Percentiles rank a stretch among this genome's conserved stretches.
Conservation (phyloP, 2,113 vertebrate species). For the Phalacrocorax pelagicus region DNA sequence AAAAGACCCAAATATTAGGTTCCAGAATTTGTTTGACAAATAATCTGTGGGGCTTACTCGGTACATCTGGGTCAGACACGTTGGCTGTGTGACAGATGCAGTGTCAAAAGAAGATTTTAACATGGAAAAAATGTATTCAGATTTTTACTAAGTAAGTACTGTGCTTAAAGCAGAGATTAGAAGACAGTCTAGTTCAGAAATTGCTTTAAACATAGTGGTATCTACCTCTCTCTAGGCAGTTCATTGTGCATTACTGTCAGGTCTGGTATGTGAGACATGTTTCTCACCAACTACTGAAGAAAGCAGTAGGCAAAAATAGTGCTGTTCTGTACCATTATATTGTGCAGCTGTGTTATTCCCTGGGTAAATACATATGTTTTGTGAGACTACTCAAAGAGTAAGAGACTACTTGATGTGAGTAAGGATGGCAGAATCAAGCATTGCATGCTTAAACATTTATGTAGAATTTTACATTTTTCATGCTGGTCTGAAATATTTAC, state of each 20-base stretch:
- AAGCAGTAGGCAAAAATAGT: not conserved
- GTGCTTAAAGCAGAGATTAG: conserved; percentile 60
- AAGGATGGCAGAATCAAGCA: conserved; percentile 32
- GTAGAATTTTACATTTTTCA: conserved; percentile 48
- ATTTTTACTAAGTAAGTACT: conserved; percentile 76
- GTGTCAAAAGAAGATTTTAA: conserved; percentile 63
- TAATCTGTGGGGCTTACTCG: conserved; percentile 89
- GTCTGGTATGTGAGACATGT: not conserved
- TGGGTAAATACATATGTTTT: conserved; percentile 12
- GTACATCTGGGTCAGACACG: conserved; percentile 83
- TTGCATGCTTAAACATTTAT: conserved; percentile 39
- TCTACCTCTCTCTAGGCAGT: conserved; percentile 16
- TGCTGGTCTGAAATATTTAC: conserved; percentile 47
- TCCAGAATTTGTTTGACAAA: conserved; percentile 90
- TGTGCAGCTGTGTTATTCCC: conserved; percentile 14
- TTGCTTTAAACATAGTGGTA: not conserved
- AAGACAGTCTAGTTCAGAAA: conserved; percentile 34
- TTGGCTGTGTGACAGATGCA: conserved; percentile 83
- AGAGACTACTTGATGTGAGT: conserved; percentile 13
- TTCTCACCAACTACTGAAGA: not conserved
- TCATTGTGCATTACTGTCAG: conserved; percentile 47
- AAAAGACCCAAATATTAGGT: conserved; percentile 79
- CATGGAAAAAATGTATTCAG: conserved; percentile 71
- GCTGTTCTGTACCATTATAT: not conserved
- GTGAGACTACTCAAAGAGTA: not conserved